phyloP scores from a whole-genome alignment of 1,140 invertebrate species.

The Camponotus pennsylvanicus region DNA sequence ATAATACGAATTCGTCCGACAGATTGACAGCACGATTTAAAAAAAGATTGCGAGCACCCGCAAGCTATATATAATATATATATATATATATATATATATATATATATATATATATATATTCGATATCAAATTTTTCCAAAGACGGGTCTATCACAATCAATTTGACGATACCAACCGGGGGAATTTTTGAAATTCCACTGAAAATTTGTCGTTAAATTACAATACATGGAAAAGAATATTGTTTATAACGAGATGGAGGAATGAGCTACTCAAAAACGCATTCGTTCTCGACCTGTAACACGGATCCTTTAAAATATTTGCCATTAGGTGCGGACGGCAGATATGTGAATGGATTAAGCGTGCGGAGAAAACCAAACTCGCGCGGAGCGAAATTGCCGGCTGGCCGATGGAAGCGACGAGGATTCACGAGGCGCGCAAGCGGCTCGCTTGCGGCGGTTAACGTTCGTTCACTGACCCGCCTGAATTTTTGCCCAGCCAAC shows the following conservation, averaged over 20 bases:
- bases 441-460: slow-evolving; percentile 13
- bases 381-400: slow-evolving; percentile 24
- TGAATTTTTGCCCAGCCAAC: slow-evolving; percentile 38
- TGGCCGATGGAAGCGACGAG: not conserved
- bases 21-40: slow-evolving; percentile 55
- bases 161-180: not conserved
- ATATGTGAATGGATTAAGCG: not conserved
- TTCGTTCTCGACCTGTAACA: not conserved
- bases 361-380: not conserved
- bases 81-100: too few species aligned
- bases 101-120: not conserved
- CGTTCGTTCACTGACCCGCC: slow-evolving; percentile 15
- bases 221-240: not conserved
- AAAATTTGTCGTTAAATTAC: not conserved
- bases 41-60: slow-evolving; percentile 60
- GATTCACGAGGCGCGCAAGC: slow-evolving; percentile 2
- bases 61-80: slow-evolving; percentile 37
- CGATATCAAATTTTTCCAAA: slow-evolving; percentile 53
- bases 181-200: not conserved
- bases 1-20: slow-evolving; percentile 38
- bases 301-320: not conserved
- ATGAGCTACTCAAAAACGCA: not conserved
- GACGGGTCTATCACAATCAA: slow-evolving; percentile 20
- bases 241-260: not conserved
- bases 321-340: not conserved